phyloP scores from a whole-genome alignment of 2,888 invertebrate genomes.

The Lasioglossum vierecki region DNA sequence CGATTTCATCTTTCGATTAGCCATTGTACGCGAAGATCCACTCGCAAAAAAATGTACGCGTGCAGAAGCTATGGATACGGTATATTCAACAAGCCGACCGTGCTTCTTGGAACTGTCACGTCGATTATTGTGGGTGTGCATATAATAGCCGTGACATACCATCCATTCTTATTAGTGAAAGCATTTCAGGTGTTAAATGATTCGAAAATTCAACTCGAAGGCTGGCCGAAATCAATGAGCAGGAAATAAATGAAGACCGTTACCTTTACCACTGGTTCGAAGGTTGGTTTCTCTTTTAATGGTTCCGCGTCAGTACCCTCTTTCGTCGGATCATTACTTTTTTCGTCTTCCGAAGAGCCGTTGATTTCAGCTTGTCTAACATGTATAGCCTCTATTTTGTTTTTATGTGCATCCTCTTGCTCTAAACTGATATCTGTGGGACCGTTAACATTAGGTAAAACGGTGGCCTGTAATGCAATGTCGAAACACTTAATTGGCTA shows the following conservation, averaged over 20 bases:
- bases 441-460: constrained; percentile 30
- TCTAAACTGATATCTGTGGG: constrained; percentile 35
- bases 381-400: constrained; percentile 38
- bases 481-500: constrained; percentile 11
- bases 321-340: constrained; percentile 4
- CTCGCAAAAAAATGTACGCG: constrained; percentile 23
- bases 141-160: constrained; percentile 50
- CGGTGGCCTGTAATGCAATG: constrained; percentile 35
- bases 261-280: constrained; percentile 35
- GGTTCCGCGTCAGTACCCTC: background rate
- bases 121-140: constrained; percentile 12
- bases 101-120: constrained; percentile 31
- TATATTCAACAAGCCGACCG: constrained; percentile 34
- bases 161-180: constrained; percentile 54
- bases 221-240: background rate
- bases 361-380: constrained; percentile 40
- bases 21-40: constrained; percentile 22
- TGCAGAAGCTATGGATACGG: constrained; percentile 23
- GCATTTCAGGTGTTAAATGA: constrained; percentile 37
- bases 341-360: constrained; percentile 10
- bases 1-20: constrained; percentile 49
- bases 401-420: constrained; percentile 49
- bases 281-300: background rate
- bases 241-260: background rate
- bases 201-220: constrained; percentile 19